These are phyloP conservation scores for Polyploca ridens DNA, from an alignment of 2,888 invertebrate genomes.

Conservation along the genomic window DNA sequence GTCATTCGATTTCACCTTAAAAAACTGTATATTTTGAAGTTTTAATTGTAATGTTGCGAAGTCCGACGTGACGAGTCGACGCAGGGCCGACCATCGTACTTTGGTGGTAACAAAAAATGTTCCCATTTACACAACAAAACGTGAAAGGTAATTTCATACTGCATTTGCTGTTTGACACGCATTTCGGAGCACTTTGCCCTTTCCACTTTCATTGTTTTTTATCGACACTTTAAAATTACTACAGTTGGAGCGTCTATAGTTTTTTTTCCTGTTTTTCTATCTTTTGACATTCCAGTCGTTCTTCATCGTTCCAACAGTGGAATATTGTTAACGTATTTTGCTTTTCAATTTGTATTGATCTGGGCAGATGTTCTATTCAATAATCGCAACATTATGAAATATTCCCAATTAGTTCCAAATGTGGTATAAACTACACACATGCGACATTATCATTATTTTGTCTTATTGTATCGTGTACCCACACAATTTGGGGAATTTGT, in stretches of 20 bases:
- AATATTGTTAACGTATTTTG: conserved; percentile 20
- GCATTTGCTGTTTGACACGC: conserved; percentile 78
- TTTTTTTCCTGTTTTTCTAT: conserved; percentile 31
- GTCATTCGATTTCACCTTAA: conserved; percentile 20
- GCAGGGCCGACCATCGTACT: conserved; percentile 46
- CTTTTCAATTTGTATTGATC: conserved; percentile 29
- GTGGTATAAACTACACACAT: conserved; percentile 75
- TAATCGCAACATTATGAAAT: conserved; percentile 73
- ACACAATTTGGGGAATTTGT: conserved; percentile 82
- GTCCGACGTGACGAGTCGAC: conserved; percentile 59
- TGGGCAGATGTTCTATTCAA: conserved; percentile 76
- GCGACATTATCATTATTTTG: conserved; percentile 81
- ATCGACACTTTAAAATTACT: conserved; percentile 41
- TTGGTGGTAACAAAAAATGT: conserved; percentile 66
- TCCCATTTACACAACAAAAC: conserved; percentile 78
- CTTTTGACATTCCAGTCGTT: conserved; percentile 28
- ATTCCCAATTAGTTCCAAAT: conserved; percentile 82
- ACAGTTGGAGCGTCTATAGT: conserved; percentile 23
- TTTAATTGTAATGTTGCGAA: conserved; percentile 62
- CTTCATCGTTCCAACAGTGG: conserved; percentile 26
- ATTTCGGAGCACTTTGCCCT: conserved; percentile 73
- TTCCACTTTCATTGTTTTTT: conserved; percentile 72
- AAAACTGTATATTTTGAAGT: conserved; percentile 41
- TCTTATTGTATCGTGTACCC: conserved; percentile 83
- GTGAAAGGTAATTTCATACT: conserved; percentile 82